Evolutionary conservation across 2,113 vertebrate genomes (phyloP), one percentile per base, ranked within the genome.

Genomic region (Mellivora capensis): DNA sequence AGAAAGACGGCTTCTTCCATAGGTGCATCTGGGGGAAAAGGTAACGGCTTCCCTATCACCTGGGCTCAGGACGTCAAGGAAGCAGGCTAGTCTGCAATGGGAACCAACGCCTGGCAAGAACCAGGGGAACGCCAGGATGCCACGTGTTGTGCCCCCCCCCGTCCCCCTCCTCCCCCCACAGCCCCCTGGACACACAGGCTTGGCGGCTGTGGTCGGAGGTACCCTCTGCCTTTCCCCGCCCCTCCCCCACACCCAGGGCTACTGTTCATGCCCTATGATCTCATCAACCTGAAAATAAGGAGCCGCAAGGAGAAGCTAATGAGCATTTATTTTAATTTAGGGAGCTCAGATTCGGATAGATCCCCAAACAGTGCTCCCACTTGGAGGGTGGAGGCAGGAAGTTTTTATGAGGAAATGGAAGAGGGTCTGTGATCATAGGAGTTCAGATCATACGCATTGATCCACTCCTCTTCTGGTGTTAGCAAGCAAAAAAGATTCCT

Each of bases 41-140:
- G 25, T n/a, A 31, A 6, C 9, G 57, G 37, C 44, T 47, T 80
- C 9, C 18, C 44, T 57, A 17, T 21, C 52, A 57, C 20, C 37
- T 37, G 23, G 74, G 62, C 54, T 87, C 27, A 3, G 52, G 20
- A 31, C n/a, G 34, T 52, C 47, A n/a, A n/a, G 13, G 52, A 91
- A 34, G 39, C 4, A 3, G 49, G 61, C 62, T 54, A 52, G 9
- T 67, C 31, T 37, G 39, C 37, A 37, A 31, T 2, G 2, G 25
- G 74, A 57, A 27, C 76, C 54, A 37, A 72, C 14, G 15, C n/a
- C 29, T 27, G 34, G n/a, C 21, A 6, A 23, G 15, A 52, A 9
- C 0, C 7, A 6, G 54, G 37, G 34, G 80, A 10, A 64, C 0
- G 0, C 25, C 64, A 34, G 7, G 2, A 10, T 8, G 57, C 39